Evolutionary conservation across 2,888 invertebrate genomes (phyloP), one percentile per base, ranked within the genome.

Genomic region (Cryptocephalus moraei): DNA sequence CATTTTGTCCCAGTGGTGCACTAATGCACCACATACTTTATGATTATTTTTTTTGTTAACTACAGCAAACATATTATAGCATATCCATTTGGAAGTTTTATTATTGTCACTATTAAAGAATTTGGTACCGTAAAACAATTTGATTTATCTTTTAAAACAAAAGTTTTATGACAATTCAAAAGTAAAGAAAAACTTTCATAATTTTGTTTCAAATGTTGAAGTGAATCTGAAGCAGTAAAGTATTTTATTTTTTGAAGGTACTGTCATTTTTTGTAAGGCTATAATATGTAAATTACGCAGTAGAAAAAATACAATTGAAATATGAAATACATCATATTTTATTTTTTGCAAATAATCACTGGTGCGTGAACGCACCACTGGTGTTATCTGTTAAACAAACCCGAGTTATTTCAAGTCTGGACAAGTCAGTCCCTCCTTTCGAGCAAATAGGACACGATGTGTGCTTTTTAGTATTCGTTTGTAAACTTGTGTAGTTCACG

Each of bases 301-400:
- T 34, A 34, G 34, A 9, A 34, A 34, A 9, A 9, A 34, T n/a
- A 34, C 34, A 34, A 9, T 34, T 34, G n/a, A 34, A 34, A 34
- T 34, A 34, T 34, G 9, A n/a, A 9, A 34, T 34, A 34, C 9
- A 34, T 34, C n/a, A 34, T 34, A 34, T 9, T 34, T 34, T 34
- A 34, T 34, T 34, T 41, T 14, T 41, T 41, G 41, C 9, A 41
- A 41, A 13, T 14, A 14, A 8, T 41, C 8, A n/a, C 41, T 41
- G 41, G 41, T 41, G 41, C 41, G 41, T 12, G 41, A 6, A 14
- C 13, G 41, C 41, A 41, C 41, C 41, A 41, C 41, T 43, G 43
- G 31, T 43, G 8, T 32, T 31, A n/a, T 43, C 31, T 43, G 32
- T 32, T 32, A 43, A 43, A 43, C 43, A 43, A 43, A 32, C 10